A percentile compares a stretch with the other conserved stretches of the same genome.
phyloP scores from a whole-genome alignment of 2,797 vertebrate species.

The Sylvia borin region DNA sequence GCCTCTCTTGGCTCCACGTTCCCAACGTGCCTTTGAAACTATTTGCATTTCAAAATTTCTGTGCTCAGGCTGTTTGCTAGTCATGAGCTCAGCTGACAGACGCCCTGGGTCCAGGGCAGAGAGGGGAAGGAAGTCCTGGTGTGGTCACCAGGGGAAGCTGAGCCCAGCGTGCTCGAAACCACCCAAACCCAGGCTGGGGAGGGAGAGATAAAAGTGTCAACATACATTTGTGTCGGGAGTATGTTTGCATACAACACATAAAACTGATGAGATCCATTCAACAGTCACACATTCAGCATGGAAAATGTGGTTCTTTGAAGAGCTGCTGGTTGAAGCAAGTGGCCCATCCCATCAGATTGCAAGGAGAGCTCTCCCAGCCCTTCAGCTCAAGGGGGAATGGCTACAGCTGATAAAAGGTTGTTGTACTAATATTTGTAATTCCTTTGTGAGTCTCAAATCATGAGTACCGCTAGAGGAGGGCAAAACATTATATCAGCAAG shows the following conservation, averaged over 20 bases:
- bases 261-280: not conserved
- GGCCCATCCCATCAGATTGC: rapidly evolving
- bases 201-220: not conserved
- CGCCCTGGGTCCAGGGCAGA: not conserved
- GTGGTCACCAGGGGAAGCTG: not conserved
- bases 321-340: not conserved
- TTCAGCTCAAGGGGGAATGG: not conserved
- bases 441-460: not conserved
- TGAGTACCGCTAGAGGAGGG: not conserved
- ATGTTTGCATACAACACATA: not conserved
- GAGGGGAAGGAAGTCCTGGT: not conserved
- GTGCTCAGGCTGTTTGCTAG: not conserved
- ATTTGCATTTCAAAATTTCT: not conserved
- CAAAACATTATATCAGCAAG: not conserved
- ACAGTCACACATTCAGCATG: not conserved
- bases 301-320: not conserved
- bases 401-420: not conserved
- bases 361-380: not conserved
- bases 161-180: not conserved
- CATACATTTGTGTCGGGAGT: not conserved
- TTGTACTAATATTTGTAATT: not conserved
- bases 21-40: not conserved
- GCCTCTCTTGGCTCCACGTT: not conserved
- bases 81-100: not conserved
- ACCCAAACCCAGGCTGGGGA: not conserved